phyloP scores from a whole-genome alignment of 2,797 vertebrate genomes.

The Tapera naevia region DNA sequence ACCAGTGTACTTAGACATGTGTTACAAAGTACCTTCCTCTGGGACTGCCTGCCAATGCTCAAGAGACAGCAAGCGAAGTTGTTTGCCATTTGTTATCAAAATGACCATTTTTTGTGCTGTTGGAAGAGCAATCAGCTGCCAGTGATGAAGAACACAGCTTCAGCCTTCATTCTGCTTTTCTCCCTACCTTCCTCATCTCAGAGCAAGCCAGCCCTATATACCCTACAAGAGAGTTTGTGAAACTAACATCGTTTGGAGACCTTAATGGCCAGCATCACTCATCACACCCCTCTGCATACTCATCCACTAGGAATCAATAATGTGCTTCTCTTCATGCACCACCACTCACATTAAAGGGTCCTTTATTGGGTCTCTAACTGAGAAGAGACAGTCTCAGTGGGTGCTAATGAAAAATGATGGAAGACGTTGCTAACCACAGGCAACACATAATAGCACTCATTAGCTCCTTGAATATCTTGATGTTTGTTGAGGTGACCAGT shows the following conservation, averaged over 20 bases:
- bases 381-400: background rate
- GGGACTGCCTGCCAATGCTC: background rate
- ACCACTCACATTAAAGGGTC: background rate
- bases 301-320: background rate
- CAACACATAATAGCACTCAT: background rate
- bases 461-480: background rate
- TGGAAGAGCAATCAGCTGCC: background rate
- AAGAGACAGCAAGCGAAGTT: background rate
- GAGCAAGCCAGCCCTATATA: background rate
- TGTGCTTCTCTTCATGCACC: background rate
- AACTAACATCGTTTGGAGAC: background rate
- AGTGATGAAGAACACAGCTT: background rate
- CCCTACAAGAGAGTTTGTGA: background rate
- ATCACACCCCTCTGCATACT: background rate
- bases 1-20: background rate
- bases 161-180: background rate
- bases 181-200: background rate
- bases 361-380: background rate
- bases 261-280: background rate
- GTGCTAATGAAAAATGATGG: background rate
- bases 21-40: background rate
- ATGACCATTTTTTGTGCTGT: background rate
- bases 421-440: background rate
- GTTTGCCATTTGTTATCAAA: rapidly evolving
- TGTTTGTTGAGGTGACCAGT: background rate